A percentile compares a stretch with the other conserved stretches of the same genome.
Evolutionary conservation across 1,140 invertebrate species (phyloP).

Genomic region (Bacillus rossius): DNA sequence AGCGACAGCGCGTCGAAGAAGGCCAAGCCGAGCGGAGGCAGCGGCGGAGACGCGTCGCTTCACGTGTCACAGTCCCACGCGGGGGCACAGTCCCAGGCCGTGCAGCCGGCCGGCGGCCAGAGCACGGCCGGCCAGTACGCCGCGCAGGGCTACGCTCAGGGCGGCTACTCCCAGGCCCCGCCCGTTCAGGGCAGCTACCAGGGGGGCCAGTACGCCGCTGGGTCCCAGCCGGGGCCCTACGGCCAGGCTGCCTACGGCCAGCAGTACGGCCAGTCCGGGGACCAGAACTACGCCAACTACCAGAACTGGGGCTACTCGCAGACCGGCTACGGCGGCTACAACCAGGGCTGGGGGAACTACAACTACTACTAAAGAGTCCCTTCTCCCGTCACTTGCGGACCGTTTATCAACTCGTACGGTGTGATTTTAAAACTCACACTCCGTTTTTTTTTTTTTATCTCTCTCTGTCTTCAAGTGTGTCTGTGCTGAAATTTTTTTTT

Average conservation of each 20-base stretch:
- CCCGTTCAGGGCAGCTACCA: constrained; percentile 2
- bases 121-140: constrained; percentile 5
- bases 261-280: constrained; percentile 53
- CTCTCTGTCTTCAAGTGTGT: too few relatives aligned
- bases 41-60: not conserved
- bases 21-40: not conserved
- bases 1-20: constrained; percentile 4
- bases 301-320: constrained; percentile 64
- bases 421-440: too few relatives aligned
- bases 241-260: constrained; percentile 47
- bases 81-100: not conserved
- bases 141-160: constrained; percentile 1
- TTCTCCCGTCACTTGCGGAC: too few relatives aligned
- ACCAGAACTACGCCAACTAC: constrained; percentile 52
- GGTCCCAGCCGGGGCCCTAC: constrained; percentile 41
- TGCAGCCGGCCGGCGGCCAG: not conserved
- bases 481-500: too few relatives aligned
- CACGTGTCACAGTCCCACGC: not conserved
- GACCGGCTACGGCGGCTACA: constrained; percentile 55
- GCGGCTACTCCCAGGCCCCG: constrained; percentile 8
- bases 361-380: constrained; percentile 43
- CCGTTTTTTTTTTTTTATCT: too few relatives aligned
- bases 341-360: constrained; percentile 56
- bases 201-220: constrained; percentile 32
- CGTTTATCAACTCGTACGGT: too few relatives aligned